Percentiles rank a stretch among this genome's conserved stretches.
These are phyloP conservation scores for Hylaea fasciaria DNA, from an alignment of 2,888 invertebrate species.

Conservation along the genomic window DNA sequence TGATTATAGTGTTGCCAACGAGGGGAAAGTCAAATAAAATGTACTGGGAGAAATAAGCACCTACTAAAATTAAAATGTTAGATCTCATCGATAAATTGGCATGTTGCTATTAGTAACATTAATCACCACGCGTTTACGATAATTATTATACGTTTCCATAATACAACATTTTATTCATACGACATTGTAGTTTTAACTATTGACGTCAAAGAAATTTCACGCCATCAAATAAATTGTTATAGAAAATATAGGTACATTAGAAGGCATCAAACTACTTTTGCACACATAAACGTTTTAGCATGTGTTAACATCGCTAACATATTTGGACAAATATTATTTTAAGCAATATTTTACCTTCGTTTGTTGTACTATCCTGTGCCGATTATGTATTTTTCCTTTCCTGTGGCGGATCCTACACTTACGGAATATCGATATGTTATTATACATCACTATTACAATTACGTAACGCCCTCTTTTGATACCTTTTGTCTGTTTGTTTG, in stretches of 20 bases:
- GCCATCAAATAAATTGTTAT: slow-evolving; percentile 48
- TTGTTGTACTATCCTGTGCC: slow-evolving; percentile 43
- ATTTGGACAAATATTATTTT: slow-evolving; percentile 51
- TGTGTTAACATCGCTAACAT: slow-evolving; percentile 47
- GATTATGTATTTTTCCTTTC: slow-evolving; percentile 49
- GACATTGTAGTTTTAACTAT: slow-evolving; percentile 35
- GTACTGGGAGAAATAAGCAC: not conserved
- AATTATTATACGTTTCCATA: not conserved
- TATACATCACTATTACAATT: slow-evolving; percentile 67
- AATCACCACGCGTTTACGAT: too few species aligned
- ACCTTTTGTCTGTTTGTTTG: slow-evolving; percentile 68
- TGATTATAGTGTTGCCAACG: slow-evolving; percentile 37
- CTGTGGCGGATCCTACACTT: slow-evolving; percentile 52
- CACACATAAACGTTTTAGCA: slow-evolving; percentile 64
- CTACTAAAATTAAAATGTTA: too few species aligned
- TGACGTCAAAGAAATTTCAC: slow-evolving; percentile 53
- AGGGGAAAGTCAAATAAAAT: slow-evolving; percentile 31
- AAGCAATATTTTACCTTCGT: slow-evolving; percentile 6
- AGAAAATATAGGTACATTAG: slow-evolving; percentile 44
- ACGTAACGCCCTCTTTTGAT: slow-evolving; percentile 72
- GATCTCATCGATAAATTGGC: too few species aligned
- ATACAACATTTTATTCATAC: not conserved
- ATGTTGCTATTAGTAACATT: too few species aligned
- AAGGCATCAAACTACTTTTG: slow-evolving; percentile 55
- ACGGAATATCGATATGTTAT: slow-evolving; percentile 63